These are phyloP conservation scores for Nothobranchius kuhntae DNA, from an alignment of 2,113 vertebrate species.

Conservation along the genomic window DNA sequence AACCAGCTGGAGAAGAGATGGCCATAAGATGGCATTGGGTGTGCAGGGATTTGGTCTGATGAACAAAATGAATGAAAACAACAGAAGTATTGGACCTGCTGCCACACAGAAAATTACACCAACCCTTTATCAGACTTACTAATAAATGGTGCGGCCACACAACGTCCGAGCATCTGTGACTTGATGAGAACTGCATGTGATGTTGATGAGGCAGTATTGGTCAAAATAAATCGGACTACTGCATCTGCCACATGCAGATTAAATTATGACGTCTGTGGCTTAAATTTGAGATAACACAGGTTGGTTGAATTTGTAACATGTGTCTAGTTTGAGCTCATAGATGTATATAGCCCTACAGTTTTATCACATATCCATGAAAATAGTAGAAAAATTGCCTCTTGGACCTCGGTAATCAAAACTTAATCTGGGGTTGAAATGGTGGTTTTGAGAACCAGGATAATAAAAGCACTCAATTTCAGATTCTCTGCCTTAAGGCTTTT, in stretches of 20 bases:
- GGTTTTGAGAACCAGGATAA: not conserved
- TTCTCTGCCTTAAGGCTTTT: not conserved
- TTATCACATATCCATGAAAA: not conserved
- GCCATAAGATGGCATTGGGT: slow-evolving; percentile 48
- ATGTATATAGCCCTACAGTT: slow-evolving; percentile 8
- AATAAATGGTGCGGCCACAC: slow-evolving; percentile 41
- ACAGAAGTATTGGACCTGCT: slow-evolving; percentile 50
- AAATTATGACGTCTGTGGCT: not conserved
- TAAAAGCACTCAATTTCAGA: slow-evolving; percentile 3
- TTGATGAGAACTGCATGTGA: slow-evolving; percentile 12
- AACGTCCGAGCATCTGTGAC: slow-evolving; percentile 35
- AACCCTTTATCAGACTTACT: slow-evolving; percentile 37
- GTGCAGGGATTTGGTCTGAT: slow-evolving; percentile 50
- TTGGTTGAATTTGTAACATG: not conserved
- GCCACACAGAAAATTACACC: slow-evolving; percentile 41
- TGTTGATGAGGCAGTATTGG: slow-evolving; percentile 7
- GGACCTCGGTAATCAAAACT: slow-evolving; percentile 9
- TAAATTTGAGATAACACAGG: not conserved
- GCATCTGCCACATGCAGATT: slow-evolving; percentile 5
- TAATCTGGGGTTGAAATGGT: slow-evolving; percentile 7
- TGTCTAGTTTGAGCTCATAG: not conserved
- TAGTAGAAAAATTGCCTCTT: not conserved
- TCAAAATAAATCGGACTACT: slow-evolving; percentile 17
- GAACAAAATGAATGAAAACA: slow-evolving; percentile 63
- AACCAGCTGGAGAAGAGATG: slow-evolving; percentile 62